Conservation (phyloP, 2,888 invertebrate genomes). For the Notodromas monacha region DNA sequence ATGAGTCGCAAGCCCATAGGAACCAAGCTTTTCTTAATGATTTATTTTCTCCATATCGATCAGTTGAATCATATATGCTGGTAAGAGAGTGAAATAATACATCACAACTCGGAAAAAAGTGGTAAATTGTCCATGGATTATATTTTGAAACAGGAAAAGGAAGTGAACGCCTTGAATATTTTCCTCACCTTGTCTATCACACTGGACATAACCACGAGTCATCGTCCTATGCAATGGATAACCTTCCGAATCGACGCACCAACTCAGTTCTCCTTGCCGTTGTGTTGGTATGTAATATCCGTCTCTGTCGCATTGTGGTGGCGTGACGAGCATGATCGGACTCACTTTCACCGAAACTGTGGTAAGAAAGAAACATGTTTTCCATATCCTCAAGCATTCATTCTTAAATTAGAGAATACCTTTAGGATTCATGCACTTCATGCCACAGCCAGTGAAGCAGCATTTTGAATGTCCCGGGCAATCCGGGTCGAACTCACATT, state of each 20-base stretch:
- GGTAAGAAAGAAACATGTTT: not conserved
- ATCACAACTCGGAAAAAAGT: no score
- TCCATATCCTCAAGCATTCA: not conserved
- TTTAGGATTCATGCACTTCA: conserved; percentile 9
- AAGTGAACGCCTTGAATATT: no score
- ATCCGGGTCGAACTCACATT: conserved; percentile 10
- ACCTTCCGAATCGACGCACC: conserved; percentile 13
- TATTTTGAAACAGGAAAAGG: no score
- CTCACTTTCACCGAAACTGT: conserved; percentile 5
- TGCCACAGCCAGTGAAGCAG: conserved; percentile 10
- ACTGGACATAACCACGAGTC: conserved; percentile 12
- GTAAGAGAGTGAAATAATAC: no score
- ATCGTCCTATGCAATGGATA: conserved; percentile 12
- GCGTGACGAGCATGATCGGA: conserved; percentile 12
- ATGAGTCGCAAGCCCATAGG: no score
- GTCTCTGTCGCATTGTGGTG: conserved; percentile 13
- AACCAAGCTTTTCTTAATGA: no score
- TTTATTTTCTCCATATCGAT: no score
- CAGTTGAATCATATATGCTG: no score
- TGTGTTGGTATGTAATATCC: conserved; percentile 13
- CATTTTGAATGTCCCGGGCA: conserved; percentile 10
- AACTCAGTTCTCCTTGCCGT: conserved; percentile 13
- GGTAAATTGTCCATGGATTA: no score
- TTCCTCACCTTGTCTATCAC: no score
- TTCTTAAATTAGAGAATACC: conserved; percentile 7